Evolutionary conservation across 2,888 invertebrate genomes (phyloP).

Genomic region (Dasypolia templi): DNA sequence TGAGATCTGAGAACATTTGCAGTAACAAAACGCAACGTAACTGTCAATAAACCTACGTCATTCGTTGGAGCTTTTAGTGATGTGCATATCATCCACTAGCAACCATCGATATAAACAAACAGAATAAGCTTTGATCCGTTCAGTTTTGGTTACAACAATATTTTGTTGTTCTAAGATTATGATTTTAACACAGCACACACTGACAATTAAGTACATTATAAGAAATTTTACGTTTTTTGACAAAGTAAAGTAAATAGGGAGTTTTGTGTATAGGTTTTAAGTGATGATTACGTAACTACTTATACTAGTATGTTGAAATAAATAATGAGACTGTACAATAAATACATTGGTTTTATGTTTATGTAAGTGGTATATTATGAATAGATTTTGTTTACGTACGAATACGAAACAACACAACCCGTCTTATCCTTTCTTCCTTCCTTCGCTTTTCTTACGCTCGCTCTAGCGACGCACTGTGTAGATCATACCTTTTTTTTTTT

Average conservation of each 20-base stretch:
- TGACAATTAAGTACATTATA: background rate
- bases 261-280: background rate
- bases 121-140: background rate
- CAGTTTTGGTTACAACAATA: background rate
- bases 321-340: background rate
- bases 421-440: no score
- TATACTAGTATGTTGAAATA: background rate
- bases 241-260: background rate
- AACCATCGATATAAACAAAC: conserved; percentile 22
- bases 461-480: no score
- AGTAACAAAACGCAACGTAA: conserved; percentile 43
- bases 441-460: no score
- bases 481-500: no score
- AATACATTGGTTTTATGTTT: background rate
- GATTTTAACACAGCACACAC: no score
- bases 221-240: background rate
- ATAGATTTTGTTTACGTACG: background rate
- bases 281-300: no score
- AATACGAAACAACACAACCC: no score
- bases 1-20: conserved; percentile 24
- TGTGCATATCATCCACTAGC: background rate
- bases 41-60: conserved; percentile 39
- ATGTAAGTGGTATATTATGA: background rate
- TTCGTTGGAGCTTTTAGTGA: conserved; percentile 30
- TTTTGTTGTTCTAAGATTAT: no score